Base-by-base conservation (phyloP, 2,888 invertebrate genomes). In the Melolontha melolontha region DNA sequence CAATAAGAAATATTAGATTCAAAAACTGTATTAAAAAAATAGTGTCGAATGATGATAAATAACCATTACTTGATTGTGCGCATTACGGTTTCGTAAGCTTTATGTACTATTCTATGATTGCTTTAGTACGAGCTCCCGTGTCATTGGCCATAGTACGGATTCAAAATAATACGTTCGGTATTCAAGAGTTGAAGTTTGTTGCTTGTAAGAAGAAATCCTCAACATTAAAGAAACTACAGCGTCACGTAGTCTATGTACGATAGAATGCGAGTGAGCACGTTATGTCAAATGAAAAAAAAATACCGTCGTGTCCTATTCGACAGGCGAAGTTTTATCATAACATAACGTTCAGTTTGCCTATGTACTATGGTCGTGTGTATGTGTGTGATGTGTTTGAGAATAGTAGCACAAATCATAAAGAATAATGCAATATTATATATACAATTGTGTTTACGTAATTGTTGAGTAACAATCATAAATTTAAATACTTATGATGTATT, bases 211-310 rank as follows among this genome's bases (percentile, higher is more conserved):
- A 59, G 59, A 59, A 59, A 59, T 59, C 71, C 68, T 70, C 54
- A 64, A 69, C 70, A 70, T 73, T 73, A 73, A 71, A 72, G 74
- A 72, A 72, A 73, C 75, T 75, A 75, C 70, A 75, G 73, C 73
- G 70, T 76, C 75, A 75, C 75, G 74, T 76, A 74, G 68, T 64
- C 27, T 59, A 54, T 65, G 68, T 68, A 59, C 39, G 64, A 57
- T 57, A 68, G 55, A 66, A 55, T 55, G 66, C 55, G 66, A 66
- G 55, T 49, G 49, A 57, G 66, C 66, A 59, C 59, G 59, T 59
- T 59, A 59, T 59, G 59, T 59, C 44, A 59, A 59, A 59, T 44
- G 44, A 57, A 57, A 47, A 47, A 44, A 55, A 59, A 44, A 59
- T 29, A 57, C n/a, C 57, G 29, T 59, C 59, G 59, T 59, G 59